phyloP scores from a whole-genome alignment of 2,113 vertebrate genomes.

The Pygoscelis adeliae region DNA sequence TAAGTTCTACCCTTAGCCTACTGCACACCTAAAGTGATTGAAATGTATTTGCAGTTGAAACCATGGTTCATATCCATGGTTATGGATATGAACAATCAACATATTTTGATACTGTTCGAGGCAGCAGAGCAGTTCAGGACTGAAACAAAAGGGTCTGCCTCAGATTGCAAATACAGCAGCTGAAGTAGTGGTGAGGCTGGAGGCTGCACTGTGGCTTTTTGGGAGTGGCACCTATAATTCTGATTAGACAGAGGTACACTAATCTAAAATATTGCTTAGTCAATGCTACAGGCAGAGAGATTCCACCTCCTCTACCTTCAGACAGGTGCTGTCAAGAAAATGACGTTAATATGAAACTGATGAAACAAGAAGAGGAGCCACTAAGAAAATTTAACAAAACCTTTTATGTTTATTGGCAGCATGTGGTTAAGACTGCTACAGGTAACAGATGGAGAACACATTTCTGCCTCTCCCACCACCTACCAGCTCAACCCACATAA shows the following conservation, averaged over 20 bases:
- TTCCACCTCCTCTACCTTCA: not conserved
- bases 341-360: not conserved
- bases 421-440: not conserved
- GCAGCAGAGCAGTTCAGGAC: not conserved
- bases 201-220: not conserved
- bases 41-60: not conserved
- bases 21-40: not conserved
- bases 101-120: not conserved
- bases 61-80: no score
- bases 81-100: no score
- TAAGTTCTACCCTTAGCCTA: not conserved
- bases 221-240: not conserved
- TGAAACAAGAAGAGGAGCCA: not conserved
- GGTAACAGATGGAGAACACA: not conserved
- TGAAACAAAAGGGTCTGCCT: not conserved
- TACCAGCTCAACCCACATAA: not conserved
- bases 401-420: slow-evolving; percentile 17
- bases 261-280: not conserved
- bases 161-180: not conserved
- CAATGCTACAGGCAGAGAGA: not conserved
- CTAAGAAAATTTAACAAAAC: not conserved
- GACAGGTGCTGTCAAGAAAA: not conserved
- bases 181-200: not conserved
- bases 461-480: not conserved
- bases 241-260: not conserved